Base-by-base conservation (phyloP, 1,140 invertebrate genomes). In the Drosophila sp. region DNA sequence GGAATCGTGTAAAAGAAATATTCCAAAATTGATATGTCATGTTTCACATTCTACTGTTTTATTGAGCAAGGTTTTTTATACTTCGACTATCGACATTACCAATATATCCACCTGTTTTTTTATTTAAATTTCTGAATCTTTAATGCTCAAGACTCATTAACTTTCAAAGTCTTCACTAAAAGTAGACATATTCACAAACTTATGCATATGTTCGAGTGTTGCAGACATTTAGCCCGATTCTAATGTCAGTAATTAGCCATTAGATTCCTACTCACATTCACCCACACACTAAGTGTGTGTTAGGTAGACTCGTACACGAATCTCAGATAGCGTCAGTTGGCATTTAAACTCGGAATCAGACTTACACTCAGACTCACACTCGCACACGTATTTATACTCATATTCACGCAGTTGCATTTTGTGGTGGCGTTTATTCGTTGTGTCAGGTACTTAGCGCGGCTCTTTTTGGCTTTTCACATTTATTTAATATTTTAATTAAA, bases 401-500 rank as follows among this genome's bases (percentile, higher is more conserved):
- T 50, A 27, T 54, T 63, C 41, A 45, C 59, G 32, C 25, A 56
- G 29, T 46, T 54, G 21, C 43, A 2, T 75, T 66, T 75, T 74
- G 76, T 63, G 67, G 48, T 32, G 54, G 50, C 50, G 18, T 72
- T 72, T 64, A 78, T 73, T 69, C 75, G 66, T 64, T 71, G 32
- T 63, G 38, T 56, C 40, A 65, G 61, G 62, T 59, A 71, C 62
- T 81, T 78, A 58, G 63, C 13, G 21, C 21, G 32, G 34, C 72
- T 67, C 34, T 59, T 66, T 69, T 78, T 75, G 59, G 77, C 80
- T 72, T 78, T 74, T 72, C 50, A 67, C 81, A 86, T 84, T 86
- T 84, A 80, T 84, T 89, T 87, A 78, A 87, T 89, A 87, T 87
- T 86, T 87, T 87, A 87, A 87, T 87, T 89, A 87, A 87, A 87